These are phyloP conservation scores for Altica lythri DNA, from an alignment of 2,888 invertebrate species.

Conservation along the genomic window DNA sequence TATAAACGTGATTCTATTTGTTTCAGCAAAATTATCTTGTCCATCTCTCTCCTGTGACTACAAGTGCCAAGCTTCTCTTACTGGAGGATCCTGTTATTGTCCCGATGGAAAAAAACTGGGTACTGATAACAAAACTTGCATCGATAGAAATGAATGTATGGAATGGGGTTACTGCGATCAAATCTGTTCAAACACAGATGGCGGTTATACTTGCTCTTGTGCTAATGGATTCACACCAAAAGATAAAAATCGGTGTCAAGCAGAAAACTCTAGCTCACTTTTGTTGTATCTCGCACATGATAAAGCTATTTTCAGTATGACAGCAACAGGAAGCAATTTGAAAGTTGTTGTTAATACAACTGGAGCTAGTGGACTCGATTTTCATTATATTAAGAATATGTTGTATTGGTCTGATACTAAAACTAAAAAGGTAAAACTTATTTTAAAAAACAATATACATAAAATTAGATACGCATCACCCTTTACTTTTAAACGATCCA, in stretches of 20 bases:
- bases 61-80: slow-evolving; percentile 87
- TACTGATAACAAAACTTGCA: slow-evolving; percentile 82
- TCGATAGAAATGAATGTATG: slow-evolving; percentile 88
- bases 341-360: slow-evolving; percentile 78
- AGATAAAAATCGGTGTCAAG: slow-evolving; percentile 65
- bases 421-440: slow-evolving; percentile 72
- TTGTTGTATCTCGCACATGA: slow-evolving; percentile 74
- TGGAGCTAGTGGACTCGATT: slow-evolving; percentile 85
- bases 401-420: slow-evolving; percentile 91
- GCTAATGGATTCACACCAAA: slow-evolving; percentile 61
- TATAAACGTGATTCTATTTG: neutral
- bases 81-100: slow-evolving; percentile 90
- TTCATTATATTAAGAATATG: slow-evolving; percentile 74
- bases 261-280: slow-evolving; percentile 63
- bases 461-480: neutral
- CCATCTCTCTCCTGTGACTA: slow-evolving; percentile 85
- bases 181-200: slow-evolving; percentile 85
- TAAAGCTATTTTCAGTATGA: slow-evolving; percentile 72
- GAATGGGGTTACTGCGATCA: slow-evolving; percentile 97
- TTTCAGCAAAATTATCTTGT: slow-evolving; percentile 79
- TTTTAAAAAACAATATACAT: neutral
- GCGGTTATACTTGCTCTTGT: slow-evolving; percentile 84
- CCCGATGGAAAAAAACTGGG: slow-evolving; percentile 83
- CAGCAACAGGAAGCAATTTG: slow-evolving; percentile 67
- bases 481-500: too few species aligned